phyloP scores from a whole-genome alignment of 2,888 invertebrate genomes.

The Lagria hirta region DNA sequence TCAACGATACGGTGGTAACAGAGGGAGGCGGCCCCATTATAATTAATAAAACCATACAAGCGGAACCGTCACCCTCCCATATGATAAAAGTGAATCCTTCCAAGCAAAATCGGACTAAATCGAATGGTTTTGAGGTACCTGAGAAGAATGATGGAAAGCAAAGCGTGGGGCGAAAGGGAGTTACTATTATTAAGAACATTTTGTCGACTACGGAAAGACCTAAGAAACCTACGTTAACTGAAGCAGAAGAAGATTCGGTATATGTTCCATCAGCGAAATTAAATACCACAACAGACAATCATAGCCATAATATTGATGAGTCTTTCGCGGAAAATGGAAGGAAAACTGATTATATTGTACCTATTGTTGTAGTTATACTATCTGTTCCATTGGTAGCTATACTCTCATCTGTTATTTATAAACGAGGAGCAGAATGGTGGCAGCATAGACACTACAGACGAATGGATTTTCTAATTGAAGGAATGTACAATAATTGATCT shows the following conservation, averaged over 20 bases:
- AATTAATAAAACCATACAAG: too few relatives aligned
- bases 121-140: slow-evolving; percentile 14
- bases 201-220: slow-evolving; percentile 11
- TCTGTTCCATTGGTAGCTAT: slow-evolving; percentile 74
- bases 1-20: too few relatives aligned
- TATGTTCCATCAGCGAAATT: slow-evolving; percentile 2
- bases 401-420: slow-evolving; percentile 66
- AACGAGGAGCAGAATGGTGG: slow-evolving; percentile 80
- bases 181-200: slow-evolving; percentile 35
- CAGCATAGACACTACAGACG: slow-evolving; percentile 81
- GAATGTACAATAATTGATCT: slow-evolving; percentile 79
- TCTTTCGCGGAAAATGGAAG: slow-evolving; percentile 30
- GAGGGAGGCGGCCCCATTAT: too few relatives aligned
- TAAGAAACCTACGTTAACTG: slow-evolving; percentile 29
- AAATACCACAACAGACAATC: slow-evolving; percentile 7
- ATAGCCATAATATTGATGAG: slow-evolving; percentile 40
- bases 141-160: slow-evolving; percentile 35
- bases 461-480: slow-evolving; percentile 87
- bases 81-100: slow-evolving; percentile 1
- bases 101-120: background rate
- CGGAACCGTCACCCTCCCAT: too few relatives aligned
- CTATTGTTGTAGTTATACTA: slow-evolving; percentile 72
- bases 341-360: slow-evolving; percentile 68
- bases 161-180: slow-evolving; percentile 41
- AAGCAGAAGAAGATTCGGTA: slow-evolving; percentile 25